Evolutionary conservation across 1,140 invertebrate species (phyloP).

Genomic region (Bactericera cockerelli): DNA sequence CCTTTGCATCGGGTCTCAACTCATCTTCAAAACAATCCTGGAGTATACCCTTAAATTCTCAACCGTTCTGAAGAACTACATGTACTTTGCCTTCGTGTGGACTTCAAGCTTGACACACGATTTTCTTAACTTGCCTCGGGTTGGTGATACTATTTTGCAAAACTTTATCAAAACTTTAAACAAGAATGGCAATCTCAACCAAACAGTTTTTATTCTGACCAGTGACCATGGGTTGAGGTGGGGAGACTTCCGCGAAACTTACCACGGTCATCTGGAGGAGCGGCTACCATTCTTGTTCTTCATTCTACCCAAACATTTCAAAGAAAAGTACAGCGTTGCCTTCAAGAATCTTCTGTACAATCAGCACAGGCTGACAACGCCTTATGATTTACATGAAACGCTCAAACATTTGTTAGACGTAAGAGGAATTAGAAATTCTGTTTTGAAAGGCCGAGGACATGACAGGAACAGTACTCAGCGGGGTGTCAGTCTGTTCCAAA

Average conservation of each 20-base stretch:
- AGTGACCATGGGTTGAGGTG: constrained; percentile 89
- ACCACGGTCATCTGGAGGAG: constrained; percentile 77
- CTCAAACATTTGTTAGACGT: constrained; percentile 34
- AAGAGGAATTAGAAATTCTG: background rate
- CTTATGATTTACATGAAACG: constrained; percentile 66
- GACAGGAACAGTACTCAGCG: background rate
- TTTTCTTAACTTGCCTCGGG: constrained; percentile 30
- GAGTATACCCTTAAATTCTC: constrained; percentile 22
- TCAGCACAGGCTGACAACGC: constrained; percentile 55
- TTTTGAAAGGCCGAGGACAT: background rate
- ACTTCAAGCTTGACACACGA: constrained; percentile 35
- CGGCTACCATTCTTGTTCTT: constrained; percentile 63
- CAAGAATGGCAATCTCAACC: constrained; percentile 39
- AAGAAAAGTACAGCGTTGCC: constrained; percentile 40
- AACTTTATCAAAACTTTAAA: background rate
- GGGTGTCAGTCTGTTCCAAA: background rate
- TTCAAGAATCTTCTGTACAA: constrained; percentile 53
- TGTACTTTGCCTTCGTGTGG: constrained; percentile 36
- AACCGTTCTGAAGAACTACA: constrained; percentile 13
- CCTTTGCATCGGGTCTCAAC: constrained; percentile 35
- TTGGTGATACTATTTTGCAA: constrained; percentile 27
- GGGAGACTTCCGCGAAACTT: constrained; percentile 59
- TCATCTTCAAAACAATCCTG: constrained; percentile 24
- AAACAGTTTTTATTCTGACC: constrained; percentile 60
- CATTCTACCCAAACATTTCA: constrained; percentile 55